These are phyloP conservation scores for Cyrtorhinus lividipennis DNA, from an alignment of 1,140 invertebrate genomes.

Conservation along the genomic window DNA sequence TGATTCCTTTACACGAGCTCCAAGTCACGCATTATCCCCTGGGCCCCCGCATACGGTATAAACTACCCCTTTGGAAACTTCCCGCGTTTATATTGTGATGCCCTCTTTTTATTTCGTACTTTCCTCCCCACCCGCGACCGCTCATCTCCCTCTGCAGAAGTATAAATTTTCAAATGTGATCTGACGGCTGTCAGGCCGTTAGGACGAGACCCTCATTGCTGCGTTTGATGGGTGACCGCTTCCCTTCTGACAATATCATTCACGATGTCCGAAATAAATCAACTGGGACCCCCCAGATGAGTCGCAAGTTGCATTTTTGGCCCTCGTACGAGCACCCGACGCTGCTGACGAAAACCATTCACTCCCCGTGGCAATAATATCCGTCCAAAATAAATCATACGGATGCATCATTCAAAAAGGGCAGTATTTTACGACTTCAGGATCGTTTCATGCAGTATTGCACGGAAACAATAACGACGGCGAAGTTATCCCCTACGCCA, in stretches of 20 bases:
- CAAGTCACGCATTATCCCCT: not conserved
- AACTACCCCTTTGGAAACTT: not conserved
- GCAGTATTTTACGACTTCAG: too few relatives aligned
- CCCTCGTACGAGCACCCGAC: too few relatives aligned
- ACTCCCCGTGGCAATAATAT: too few relatives aligned
- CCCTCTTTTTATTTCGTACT: constrained; percentile 2
- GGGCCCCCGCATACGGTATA: not conserved
- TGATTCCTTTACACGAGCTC: constrained; percentile 5
- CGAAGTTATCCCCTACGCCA: too few relatives aligned
- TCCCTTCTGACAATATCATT: not conserved
- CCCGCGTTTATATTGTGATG: not conserved
- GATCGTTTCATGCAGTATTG: too few relatives aligned
- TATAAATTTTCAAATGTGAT: not conserved
- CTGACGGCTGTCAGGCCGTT: not conserved
- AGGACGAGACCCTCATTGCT: not conserved
- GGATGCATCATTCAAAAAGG: too few relatives aligned
- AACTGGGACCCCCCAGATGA: not conserved
- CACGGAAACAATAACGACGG: too few relatives aligned
- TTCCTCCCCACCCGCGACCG: not conserved
- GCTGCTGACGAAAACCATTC: too few relatives aligned
- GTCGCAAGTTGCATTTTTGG: not conserved
- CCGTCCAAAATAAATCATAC: too few relatives aligned
- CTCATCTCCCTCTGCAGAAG: not conserved
- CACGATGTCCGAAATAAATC: not conserved
- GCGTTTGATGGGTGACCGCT: not conserved